Evolutionary conservation across 2,113 vertebrate species (phyloP), one percentile per base, ranked within the genome.

Genomic region (Limnothrissa miodon): DNA sequence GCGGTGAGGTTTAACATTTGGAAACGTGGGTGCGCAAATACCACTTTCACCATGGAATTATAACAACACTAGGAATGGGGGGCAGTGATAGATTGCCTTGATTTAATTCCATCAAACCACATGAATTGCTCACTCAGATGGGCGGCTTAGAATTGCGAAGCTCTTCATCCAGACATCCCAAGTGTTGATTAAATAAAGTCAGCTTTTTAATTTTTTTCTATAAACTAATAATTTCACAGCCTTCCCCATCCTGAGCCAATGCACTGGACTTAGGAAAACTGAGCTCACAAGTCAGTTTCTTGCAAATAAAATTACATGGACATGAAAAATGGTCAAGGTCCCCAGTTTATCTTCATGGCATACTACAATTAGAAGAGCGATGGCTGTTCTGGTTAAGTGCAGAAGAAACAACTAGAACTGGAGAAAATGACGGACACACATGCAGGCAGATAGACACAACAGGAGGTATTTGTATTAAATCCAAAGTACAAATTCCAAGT

Each of bases 21-120:
- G 82, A 90, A 86, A 83, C 83, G 87, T 86, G 86, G 88, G 85
- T 80, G 93, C 89, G 92, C 90, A 93, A 93, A 91, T 90, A 89
- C 39, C 85, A 87, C 48, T 56, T 89, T 92, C 90, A 90, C 90
- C 91, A 93, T 88, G 88, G 91, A 87, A 86, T 82, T 85, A 48
- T 59, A 70, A 74, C 66, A 74, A 36, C 1, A 36, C 66, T 74
- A 10, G 66, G 33, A 29, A 17, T 17, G 33, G 66, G 9, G 25
- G 81, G n/a, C n/a, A 86, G 87, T 86, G 88, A 84, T 82, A 78
- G 86, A 85, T 82, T 83, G 81, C 83, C 84, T 88, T 89, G 87
- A 90, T 87, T 86, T 82, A 74, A 89, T 79, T 53, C 86, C 85
- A 82, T 80, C 82, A 78, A 86, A 86, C 88, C 88, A 84, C 89